Evolutionary conservation across 2,113 vertebrate genomes (phyloP).

Genomic region (Dasypus novemcinctus): DNA sequence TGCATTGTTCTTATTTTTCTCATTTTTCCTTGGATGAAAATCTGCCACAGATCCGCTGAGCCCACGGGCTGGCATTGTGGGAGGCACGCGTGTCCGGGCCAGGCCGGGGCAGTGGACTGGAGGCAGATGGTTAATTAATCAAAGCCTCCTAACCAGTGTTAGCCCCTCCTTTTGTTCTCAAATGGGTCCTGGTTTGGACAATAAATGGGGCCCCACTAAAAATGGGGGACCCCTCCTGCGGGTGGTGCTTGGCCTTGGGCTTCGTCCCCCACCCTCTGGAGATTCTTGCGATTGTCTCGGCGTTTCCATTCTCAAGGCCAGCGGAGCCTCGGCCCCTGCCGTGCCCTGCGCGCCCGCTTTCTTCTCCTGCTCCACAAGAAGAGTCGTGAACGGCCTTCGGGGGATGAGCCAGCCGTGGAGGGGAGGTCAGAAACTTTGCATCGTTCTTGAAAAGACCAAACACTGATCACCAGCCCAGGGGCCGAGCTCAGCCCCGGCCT

Average conservation of each 20-base stretch:
- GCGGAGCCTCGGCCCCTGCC: neutral
- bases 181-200: neutral
- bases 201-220: no score
- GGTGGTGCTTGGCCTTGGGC: rapidly evolving
- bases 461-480: neutral
- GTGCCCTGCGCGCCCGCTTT: neutral
- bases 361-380: neutral
- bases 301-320: neutral
- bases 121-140: neutral
- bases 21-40: neutral
- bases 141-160: neutral
- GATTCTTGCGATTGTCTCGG: neutral
- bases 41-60: neutral
- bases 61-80: neutral
- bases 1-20: neutral
- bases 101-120: neutral
- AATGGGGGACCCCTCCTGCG: neutral
- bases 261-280: neutral
- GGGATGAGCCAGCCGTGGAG: no score
- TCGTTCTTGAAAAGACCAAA: neutral
- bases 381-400: no score
- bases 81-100: rapidly evolving
- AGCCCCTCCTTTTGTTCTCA: neutral
- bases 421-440: neutral
- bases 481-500: rapidly evolving